phyloP scores from a whole-genome alignment of 1,140 invertebrate genomes.

The Pachyrhynchus sulphureomaculatus region DNA sequence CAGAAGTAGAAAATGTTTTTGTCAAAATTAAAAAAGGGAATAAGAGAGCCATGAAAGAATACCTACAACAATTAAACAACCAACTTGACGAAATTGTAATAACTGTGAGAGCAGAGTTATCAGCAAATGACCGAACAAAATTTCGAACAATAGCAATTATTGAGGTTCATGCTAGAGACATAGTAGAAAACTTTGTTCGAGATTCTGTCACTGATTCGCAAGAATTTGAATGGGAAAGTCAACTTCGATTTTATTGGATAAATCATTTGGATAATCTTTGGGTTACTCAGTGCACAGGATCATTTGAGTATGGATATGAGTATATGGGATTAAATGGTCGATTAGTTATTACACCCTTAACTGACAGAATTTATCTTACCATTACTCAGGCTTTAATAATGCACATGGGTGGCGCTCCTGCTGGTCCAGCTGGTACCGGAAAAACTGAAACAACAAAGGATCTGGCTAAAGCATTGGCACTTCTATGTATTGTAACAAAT shows the following conservation, averaged over 20 bases:
- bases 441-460: constrained; percentile 93
- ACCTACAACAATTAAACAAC: constrained; percentile 74
- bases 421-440: constrained; percentile 80
- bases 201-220: constrained; percentile 79
- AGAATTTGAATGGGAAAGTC: constrained; percentile 92
- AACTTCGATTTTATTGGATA: constrained; percentile 88
- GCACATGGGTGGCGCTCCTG: constrained; percentile 85
- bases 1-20: constrained; percentile 88
- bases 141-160: constrained; percentile 86
- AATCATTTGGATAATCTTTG: constrained; percentile 78
- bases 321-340: constrained; percentile 92
- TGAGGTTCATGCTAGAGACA: constrained; percentile 87
- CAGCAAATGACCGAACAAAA: constrained; percentile 80
- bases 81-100: constrained; percentile 84
- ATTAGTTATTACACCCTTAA: constrained; percentile 87
- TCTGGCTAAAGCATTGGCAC: constrained; percentile 82
- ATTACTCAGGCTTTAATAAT: constrained; percentile 88
- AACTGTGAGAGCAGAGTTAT: constrained; percentile 68
- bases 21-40: constrained; percentile 71
- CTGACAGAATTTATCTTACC: constrained; percentile 88
- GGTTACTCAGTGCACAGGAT: constrained; percentile 82
- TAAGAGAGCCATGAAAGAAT: constrained; percentile 87
- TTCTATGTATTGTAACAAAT: constrained; percentile 87
- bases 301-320: constrained; percentile 89
- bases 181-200: constrained; percentile 82